Conservation (phyloP, 1,140 invertebrate genomes). For the Copidosoma floridanum region DNA sequence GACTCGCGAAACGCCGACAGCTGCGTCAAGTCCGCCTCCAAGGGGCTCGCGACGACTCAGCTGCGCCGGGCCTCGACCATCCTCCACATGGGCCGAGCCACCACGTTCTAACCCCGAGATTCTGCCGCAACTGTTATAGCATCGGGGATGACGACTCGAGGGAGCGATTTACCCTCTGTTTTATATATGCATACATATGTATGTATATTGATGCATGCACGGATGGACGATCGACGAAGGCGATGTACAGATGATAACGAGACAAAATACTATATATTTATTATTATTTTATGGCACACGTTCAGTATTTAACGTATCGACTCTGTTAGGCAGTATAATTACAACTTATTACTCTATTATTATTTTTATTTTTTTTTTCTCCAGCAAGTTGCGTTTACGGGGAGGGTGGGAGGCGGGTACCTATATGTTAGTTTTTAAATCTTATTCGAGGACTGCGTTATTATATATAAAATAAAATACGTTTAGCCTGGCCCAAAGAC, state of each 20-base stretch:
- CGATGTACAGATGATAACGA: too few species aligned
- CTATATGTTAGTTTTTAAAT: neutral
- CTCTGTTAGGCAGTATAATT: conserved; percentile 12
- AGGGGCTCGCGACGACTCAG: conserved; percentile 33
- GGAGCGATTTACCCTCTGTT: neutral
- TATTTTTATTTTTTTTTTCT: too few species aligned
- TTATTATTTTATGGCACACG: too few species aligned
- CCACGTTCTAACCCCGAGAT: conserved; percentile 16
- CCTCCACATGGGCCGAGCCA: conserved; percentile 30
- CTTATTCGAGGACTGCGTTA: neutral
- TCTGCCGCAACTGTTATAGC: neutral
- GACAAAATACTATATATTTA: too few species aligned
- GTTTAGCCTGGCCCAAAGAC: conserved; percentile 39
- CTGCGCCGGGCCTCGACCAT: conserved; percentile 33
- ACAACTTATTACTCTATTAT: conserved; percentile 11
- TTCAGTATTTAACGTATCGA: too few species aligned
- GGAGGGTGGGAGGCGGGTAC: conserved; percentile 10
- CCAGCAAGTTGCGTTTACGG: too few species aligned
- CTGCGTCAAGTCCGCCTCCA: conserved; percentile 40
- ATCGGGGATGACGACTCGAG: neutral
- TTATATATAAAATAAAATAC: too few species aligned
- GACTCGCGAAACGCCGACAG: conserved; percentile 39
- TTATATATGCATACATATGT: too few species aligned
- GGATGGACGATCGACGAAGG: too few species aligned
- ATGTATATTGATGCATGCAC: too few species aligned